Evolutionary conservation across 2,888 invertebrate genomes (phyloP).

Genomic region (Dioctria linearis): DNA sequence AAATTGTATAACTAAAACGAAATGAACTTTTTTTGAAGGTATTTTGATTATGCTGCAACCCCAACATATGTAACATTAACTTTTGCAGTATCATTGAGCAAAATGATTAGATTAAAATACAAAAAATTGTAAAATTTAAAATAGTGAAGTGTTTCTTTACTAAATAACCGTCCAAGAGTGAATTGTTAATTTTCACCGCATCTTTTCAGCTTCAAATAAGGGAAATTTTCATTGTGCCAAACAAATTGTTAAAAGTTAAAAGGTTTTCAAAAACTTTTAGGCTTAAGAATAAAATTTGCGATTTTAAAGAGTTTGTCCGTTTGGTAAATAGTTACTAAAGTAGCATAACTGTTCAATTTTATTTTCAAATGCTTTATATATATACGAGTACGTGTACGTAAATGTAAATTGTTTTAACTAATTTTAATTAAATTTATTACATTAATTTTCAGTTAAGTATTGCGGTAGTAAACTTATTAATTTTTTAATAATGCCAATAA

Average conservation of each 20-base stretch:
- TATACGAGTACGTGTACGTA: too few species aligned
- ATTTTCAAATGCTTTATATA: not conserved
- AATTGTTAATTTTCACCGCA: not conserved
- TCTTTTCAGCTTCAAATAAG: not conserved
- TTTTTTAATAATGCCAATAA: conserved; percentile 15
- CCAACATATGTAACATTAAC: not conserved
- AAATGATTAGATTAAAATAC: not conserved
- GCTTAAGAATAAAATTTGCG: not conserved
- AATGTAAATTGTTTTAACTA: not conserved
- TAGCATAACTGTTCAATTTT: conserved; percentile 11
- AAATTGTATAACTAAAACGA: too few species aligned
- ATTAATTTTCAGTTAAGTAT: not conserved
- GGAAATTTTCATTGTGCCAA: conserved; percentile 23
- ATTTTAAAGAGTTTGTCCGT: conserved; percentile 3
- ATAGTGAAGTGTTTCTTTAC: not conserved
- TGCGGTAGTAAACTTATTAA: conserved; percentile 3
- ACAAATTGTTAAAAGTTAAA: not conserved
- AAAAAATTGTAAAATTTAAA: not conserved
- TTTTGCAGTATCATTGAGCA: not conserved
- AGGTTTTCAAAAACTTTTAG: not conserved
- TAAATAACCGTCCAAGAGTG: conserved; percentile 16
- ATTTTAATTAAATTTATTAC: not conserved
- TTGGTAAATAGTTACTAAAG: conserved; percentile 32
- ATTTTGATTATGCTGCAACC: too few species aligned
- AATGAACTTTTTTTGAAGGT: too few species aligned